phyloP scores from a whole-genome alignment of 2,888 invertebrate species.

The Cheiracanthium punctorium region DNA sequence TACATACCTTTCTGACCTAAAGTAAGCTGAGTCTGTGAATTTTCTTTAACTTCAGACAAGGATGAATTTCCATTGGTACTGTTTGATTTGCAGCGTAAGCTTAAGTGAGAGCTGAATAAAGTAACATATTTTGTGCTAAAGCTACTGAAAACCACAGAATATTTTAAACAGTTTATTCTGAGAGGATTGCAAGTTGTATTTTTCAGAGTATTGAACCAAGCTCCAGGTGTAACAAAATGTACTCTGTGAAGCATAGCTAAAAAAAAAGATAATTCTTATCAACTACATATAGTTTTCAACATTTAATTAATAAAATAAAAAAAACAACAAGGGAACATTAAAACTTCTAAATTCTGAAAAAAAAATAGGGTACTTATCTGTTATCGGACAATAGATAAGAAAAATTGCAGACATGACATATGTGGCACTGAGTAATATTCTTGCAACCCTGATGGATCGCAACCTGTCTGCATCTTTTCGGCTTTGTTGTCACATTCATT shows the following conservation, averaged over 20 bases:
- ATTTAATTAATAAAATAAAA: no score
- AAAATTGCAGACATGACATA: no score
- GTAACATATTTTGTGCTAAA: background rate
- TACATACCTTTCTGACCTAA: conserved; percentile 56
- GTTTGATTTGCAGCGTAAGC: background rate
- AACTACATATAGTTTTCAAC: no score
- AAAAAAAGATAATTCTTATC: background rate
- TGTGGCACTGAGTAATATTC: no score
- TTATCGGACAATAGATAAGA: no score
- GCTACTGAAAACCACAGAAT: background rate
- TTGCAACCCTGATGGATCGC: no score
- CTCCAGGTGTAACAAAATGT: background rate
- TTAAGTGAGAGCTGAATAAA: background rate
- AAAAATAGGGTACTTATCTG: no score
- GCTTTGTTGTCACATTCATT: no score
- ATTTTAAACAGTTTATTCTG: background rate
- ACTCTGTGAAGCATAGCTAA: background rate
- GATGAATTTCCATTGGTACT: conserved; percentile 21
- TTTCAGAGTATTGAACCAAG: background rate
- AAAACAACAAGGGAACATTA: no score
- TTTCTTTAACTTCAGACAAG: conserved; percentile 44
- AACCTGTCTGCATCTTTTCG: no score
- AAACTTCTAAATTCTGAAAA: no score
- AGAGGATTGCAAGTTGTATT: background rate
- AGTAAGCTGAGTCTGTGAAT: conserved; percentile 41